Conservation (phyloP, 2,888 invertebrate genomes). For the Brachypterus glaber region DNA sequence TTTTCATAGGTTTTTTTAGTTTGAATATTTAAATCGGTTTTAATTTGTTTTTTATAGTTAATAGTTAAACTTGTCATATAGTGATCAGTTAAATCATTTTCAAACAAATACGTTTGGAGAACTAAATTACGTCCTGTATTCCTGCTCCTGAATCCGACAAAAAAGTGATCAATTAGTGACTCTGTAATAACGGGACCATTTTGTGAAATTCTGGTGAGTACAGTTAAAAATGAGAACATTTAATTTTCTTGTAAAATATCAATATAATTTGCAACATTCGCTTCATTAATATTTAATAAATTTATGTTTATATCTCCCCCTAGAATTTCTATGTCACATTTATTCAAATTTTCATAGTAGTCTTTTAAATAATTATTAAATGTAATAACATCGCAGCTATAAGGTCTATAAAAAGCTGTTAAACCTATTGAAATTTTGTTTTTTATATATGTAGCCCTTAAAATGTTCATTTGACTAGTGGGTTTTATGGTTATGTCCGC, state of each 20-base stretch:
- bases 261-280: too few relatives aligned
- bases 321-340: background rate
- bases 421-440: background rate
- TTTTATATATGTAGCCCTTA: too few relatives aligned
- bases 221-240: background rate
- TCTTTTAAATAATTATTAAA: too few relatives aligned
- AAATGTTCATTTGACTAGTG: background rate
- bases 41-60: too few relatives aligned
- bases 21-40: background rate
- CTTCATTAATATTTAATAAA: too few relatives aligned
- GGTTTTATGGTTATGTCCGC: background rate
- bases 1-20: background rate
- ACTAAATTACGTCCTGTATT: background rate
- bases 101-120: background rate
- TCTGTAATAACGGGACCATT: background rate
- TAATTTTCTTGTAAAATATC: too few relatives aligned
- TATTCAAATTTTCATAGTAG: background rate
- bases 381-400: background rate
- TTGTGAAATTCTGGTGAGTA: background rate
- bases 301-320: background rate
- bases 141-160: background rate
- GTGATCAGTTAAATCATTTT: background rate
- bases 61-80: too few relatives aligned
- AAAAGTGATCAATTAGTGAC: too few relatives aligned
- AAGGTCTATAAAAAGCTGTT: background rate